Conservation (phyloP, 1,140 invertebrate species). For the Sarcophaga bullata region DNA sequence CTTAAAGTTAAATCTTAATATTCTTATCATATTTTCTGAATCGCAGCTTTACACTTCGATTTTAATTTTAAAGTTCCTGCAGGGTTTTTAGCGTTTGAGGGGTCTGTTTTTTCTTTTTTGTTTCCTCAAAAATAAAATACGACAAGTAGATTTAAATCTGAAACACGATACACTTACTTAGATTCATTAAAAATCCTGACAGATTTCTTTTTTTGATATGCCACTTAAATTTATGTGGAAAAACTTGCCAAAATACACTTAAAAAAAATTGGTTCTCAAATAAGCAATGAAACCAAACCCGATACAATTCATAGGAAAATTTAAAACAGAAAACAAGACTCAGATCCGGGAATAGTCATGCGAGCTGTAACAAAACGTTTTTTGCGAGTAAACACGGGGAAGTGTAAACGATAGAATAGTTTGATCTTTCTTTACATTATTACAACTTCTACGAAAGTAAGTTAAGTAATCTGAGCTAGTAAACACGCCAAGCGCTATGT, state of each 20-base stretch:
- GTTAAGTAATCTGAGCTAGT: no score
- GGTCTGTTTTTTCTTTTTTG: background rate
- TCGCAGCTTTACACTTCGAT: background rate
- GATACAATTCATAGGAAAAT: no score
- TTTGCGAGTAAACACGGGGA: no score
- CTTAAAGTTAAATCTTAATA: background rate
- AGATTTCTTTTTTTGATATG: slow-evolving; percentile 16
- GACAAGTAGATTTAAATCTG: slow-evolving; percentile 36
- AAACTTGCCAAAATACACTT: background rate
- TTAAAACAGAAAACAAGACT: no score
- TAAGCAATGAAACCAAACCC: no score
- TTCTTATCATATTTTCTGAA: background rate
- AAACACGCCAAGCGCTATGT: no score
- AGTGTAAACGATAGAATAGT: no score
- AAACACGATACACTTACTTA: slow-evolving; percentile 29
- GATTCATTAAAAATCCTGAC: slow-evolving; percentile 36
- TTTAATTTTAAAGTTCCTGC: slow-evolving; percentile 33
- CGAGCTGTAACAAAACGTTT: no score
- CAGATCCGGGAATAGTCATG: no score
- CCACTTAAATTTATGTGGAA: background rate
- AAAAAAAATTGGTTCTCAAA: background rate
- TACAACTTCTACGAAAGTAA: no score
- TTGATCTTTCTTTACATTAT: no score
- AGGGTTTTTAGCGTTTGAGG: background rate
- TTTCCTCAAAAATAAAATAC: background rate